These are phyloP conservation scores for Propithecus deckenii DNA, from an alignment of 2,797 vertebrate species.

Conservation along the genomic window DNA sequence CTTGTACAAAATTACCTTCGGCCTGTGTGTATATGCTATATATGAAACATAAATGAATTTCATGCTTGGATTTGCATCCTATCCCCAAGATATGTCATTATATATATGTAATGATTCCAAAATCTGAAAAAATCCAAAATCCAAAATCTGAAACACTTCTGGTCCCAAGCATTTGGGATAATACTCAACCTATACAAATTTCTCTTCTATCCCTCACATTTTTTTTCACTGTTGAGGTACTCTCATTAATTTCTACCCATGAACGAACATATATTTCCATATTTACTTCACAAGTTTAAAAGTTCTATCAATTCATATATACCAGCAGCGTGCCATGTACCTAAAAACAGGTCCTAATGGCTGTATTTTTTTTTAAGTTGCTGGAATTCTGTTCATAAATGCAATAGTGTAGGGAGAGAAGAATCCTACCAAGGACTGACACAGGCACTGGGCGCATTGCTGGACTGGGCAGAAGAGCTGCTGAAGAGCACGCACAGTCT, in stretches of 20 bases:
- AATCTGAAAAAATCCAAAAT: background rate
- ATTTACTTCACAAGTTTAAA: conserved; percentile 36
- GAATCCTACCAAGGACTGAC: conserved; percentile 96
- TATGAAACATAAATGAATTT: background rate
- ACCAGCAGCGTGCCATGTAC: background rate
- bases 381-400: background rate
- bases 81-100: background rate
- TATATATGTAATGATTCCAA: background rate
- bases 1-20: background rate
- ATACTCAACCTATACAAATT: background rate
- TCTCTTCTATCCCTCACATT: background rate
- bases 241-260: background rate
- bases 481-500: conserved; percentile 98
- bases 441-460: conserved; percentile 97
- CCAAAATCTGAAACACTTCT: background rate
- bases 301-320: background rate
- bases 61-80: background rate
- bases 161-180: background rate
- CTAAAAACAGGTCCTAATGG: background rate
- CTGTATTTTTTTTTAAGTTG: background rate
- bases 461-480: conserved; percentile 96
- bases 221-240: background rate
- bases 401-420: background rate
- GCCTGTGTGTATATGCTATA: background rate
- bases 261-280: background rate